Evolutionary conservation across 2,113 vertebrate genomes (phyloP).

Genomic region (Atlantisia rogersi): DNA sequence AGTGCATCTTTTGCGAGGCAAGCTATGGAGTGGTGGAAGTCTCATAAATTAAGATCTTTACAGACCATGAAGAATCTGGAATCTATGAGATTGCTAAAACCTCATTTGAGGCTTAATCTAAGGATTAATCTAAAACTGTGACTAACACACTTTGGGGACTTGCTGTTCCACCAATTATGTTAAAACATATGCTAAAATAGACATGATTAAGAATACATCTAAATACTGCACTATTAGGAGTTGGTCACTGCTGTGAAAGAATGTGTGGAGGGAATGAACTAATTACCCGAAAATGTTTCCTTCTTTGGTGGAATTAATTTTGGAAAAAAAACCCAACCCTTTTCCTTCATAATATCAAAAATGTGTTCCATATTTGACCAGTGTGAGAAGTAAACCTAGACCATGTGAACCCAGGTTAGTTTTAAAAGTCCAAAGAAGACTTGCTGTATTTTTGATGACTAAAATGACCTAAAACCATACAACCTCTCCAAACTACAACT

Average conservation of each 20-base stretch:
- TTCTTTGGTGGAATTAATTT: not conserved
- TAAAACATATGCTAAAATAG: not conserved
- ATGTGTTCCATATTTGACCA: not conserved
- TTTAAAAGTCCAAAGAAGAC: not conserved
- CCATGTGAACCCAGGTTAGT: not conserved
- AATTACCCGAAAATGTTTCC: not conserved
- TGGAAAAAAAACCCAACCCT: not conserved
- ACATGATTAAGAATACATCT: not conserved
- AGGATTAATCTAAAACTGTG: conserved; percentile 1
- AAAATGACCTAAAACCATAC: not conserved
- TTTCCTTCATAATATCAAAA: not conserved
- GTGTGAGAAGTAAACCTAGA: not conserved
- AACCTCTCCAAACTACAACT: not conserved
- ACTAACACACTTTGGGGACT: not conserved
- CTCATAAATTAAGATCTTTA: not conserved
- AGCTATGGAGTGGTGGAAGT: not conserved
- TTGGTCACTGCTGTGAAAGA: not conserved
- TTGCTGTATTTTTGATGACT: not conserved
- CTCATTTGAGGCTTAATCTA: not conserved
- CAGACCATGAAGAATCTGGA: not conserved
- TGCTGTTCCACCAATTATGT: not conserved
- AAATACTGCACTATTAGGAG: not conserved
- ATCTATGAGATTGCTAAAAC: not conserved
- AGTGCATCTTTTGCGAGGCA: not conserved
- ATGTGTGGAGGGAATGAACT: not conserved